Evolutionary conservation across 2,113 vertebrate genomes (phyloP).

Genomic region (Erinaceus europaeus): DNA sequence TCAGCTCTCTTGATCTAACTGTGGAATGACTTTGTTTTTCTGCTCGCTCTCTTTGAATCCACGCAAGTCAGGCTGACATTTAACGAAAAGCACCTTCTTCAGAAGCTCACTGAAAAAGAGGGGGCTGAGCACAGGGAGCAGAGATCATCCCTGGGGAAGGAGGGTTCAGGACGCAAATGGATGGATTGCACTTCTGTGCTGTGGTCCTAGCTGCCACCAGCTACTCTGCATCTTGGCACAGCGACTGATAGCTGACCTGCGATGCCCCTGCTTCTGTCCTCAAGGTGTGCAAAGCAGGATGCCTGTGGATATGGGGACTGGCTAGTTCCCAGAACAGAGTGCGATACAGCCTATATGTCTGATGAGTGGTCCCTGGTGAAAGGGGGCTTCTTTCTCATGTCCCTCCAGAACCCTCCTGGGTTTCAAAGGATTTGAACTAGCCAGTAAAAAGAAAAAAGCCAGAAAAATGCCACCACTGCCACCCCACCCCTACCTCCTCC

Average conservation of each 20-base stretch:
- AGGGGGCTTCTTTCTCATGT: neutral
- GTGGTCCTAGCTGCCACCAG: neutral
- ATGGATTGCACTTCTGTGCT: neutral
- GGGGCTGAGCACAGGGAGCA: neutral
- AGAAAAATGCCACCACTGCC: neutral
- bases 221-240: neutral
- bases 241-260: neutral
- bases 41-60: constrained; percentile 35
- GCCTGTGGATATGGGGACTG: neutral
- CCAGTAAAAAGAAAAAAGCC: too few relatives aligned
- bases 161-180: neutral
- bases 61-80: neutral
- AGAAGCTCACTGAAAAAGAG: constrained; percentile 24
- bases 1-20: constrained; percentile 15
- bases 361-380: neutral
- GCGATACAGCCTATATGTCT: neutral
- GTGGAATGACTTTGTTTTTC: neutral
- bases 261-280: neutral
- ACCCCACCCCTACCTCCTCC: neutral
- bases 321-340: neutral
- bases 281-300: neutral
- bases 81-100: neutral
- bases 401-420: too few relatives aligned
- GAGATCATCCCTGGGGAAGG: neutral
- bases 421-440: too few relatives aligned